Evolutionary conservation across 2,113 vertebrate species (phyloP), one percentile per base, ranked within the genome.

Genomic region (Solea senegalensis): DNA sequence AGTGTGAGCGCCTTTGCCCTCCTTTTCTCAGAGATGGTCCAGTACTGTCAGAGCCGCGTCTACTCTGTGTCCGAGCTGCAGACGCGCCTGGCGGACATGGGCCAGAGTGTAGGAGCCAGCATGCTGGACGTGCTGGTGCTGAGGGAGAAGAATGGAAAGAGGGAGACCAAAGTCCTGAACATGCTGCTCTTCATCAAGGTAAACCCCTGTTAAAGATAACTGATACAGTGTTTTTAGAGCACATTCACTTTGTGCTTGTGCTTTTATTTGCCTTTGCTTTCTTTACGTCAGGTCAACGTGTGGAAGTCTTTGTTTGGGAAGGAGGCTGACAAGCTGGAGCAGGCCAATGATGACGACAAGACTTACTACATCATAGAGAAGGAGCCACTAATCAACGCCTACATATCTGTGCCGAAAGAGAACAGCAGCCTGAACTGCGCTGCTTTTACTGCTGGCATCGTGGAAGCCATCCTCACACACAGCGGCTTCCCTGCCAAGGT

Each of bases 391-490:
- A 95, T 98, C 87, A 98, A 98, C 54, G 86, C 95, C 0, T 98
- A 94, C 89, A 97, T 98, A 74, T 98, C 97, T 0, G 96, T 97
- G 13, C 96, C 97, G 62, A 95, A 94, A 79, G 97, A 98, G 88
- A 97, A 97, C 93, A 97, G 96, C 93, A 97, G 95, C 0, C 90
- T 98, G 76, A 98, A 98, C 94, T 97, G 96, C 9, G 96, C 97
- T 1, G 95, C 96, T 56, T 98, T 98, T 90, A 97, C 95, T 0
- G 96, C 94, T 0, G 96, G 97, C 76, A 85, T 98, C 6, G 94
- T 97, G 84, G 97, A 98, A 83, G 96, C 97, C 8, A 90, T 97
- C 11, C 93, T 98, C 55, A 93, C 93, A 0, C 95, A 96, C 92
- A 96, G 95, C 1, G 97, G 96, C 63, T 97, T 98, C 87, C 95